Base-by-base conservation (phyloP, 1,140 invertebrate genomes). In the Onthophagus taurus region DNA sequence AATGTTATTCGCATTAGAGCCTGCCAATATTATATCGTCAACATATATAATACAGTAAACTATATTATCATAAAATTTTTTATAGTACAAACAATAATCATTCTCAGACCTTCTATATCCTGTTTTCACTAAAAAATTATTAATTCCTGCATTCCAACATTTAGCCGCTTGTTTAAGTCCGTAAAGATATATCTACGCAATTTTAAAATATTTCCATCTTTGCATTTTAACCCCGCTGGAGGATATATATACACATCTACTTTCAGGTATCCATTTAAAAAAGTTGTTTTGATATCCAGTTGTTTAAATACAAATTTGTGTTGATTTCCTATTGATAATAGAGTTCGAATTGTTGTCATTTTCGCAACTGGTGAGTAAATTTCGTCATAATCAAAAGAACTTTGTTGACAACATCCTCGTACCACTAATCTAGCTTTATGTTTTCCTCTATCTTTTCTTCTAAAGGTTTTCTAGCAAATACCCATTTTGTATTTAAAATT, bases 271-370 rank as follows among this genome's bases (percentile, higher is more conserved):
- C 61, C 60, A 47, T 65, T 50, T 4, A 66, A 44, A 49, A 67
- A 69, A 6, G 65, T 64, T 2, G 55, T 61, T 41, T 50, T 52
- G 8, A 67, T 50, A 50, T 69, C 67, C 23, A 66, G 54, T 33
- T 63, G 55, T 2, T 19, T 21, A 0, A 60, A 44, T 18, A 48
- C 38, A 7, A 58, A 43, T 24, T 59, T 46, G 14, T 55, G 9
- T 33, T 43, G 31, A 0, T 55, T 59, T 9, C 54, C 53, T 12
- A 63, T 1, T 9, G 59, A 48, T 4, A 66, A 30, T 6, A 66
- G 9, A 6, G 24, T 47, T 42, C 44, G 16, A 19, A 50, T 35
- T 8, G 49, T 29, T 9, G 20, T 21, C 26, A 31, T 41, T 12
- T 58, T 45, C 18, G 54, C 52, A 4, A 63, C 31, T 4, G 43